Evolutionary conservation across 2,113 vertebrate species (phyloP).

Genomic region (Oenanthe melanoleuca): DNA sequence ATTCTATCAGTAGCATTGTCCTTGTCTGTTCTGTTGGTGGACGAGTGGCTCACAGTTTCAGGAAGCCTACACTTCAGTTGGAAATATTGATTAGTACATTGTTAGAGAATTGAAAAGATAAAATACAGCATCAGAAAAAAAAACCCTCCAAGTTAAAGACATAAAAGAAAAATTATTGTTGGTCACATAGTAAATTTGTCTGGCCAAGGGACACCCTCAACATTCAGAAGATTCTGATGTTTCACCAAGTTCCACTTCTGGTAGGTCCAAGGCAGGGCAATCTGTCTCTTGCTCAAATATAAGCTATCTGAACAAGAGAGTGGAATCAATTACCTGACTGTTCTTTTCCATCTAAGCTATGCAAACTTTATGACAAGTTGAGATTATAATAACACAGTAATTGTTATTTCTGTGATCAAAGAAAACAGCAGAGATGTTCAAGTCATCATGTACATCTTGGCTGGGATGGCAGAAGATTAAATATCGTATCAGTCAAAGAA

Average conservation of each 20-base stretch:
- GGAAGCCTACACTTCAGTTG: not conserved
- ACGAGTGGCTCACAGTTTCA: not conserved
- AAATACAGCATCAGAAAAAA: not conserved
- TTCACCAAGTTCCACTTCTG: not conserved
- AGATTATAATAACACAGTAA: not conserved
- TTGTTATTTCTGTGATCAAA: conserved; percentile 52
- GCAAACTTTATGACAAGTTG: not conserved
- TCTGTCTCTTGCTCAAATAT: not conserved
- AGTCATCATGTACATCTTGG: not conserved
- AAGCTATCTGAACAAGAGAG: not conserved
- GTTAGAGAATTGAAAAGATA: not conserved
- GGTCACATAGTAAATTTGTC: not conserved
- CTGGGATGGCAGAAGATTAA: not conserved
- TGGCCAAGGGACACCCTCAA: accelerated
- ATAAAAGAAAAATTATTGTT: not conserved
- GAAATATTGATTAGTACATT: not conserved
- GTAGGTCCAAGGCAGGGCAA: accelerated
- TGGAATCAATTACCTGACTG: not conserved
- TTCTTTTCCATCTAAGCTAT: not conserved
- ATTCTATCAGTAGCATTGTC: not conserved
- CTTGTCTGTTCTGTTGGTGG: not conserved
- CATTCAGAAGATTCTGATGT: not conserved
- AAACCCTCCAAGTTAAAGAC: not conserved
- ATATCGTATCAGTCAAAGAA: not conserved
- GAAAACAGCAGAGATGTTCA: conserved; percentile 19